Evolutionary conservation across 2,888 invertebrate genomes (phyloP).

Genomic region (Nomada flava): DNA sequence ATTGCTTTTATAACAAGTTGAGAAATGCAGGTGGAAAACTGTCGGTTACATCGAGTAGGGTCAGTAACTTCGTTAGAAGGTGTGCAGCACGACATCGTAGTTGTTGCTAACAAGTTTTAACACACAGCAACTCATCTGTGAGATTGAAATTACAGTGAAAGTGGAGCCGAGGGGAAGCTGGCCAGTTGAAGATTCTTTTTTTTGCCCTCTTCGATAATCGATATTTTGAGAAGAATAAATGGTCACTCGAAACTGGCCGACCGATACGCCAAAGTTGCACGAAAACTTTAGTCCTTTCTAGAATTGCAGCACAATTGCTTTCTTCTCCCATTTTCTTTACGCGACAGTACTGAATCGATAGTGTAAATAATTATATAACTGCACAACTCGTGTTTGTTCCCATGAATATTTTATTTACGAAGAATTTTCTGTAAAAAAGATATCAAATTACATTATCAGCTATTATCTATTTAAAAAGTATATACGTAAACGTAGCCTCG

Average conservation of each 20-base stretch:
- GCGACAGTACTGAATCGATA: too few species aligned
- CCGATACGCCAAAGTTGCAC: too few species aligned
- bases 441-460: too few species aligned
- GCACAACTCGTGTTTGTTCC: too few species aligned
- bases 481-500: too few species aligned
- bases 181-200: slow-evolving; percentile 14
- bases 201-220: not conserved
- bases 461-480: too few species aligned
- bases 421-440: too few species aligned
- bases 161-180: slow-evolving; percentile 1
- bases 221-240: not conserved
- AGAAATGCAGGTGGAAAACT: slow-evolving; percentile 32
- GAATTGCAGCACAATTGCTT: too few species aligned
- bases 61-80: slow-evolving; percentile 39
- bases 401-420: too few species aligned
- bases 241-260: not conserved
- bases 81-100: slow-evolving; percentile 26
- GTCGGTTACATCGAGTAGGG: slow-evolving; percentile 7
- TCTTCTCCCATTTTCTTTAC: too few species aligned
- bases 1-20: slow-evolving; percentile 24
- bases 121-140: slow-evolving; percentile 34
- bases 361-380: too few species aligned
- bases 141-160: slow-evolving; percentile 39
- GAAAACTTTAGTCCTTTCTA: too few species aligned
- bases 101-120: slow-evolving; percentile 48